These are phyloP conservation scores for Sterrhoptilus dennistouni DNA, from an alignment of 2,113 vertebrate species.

Conservation along the genomic window DNA sequence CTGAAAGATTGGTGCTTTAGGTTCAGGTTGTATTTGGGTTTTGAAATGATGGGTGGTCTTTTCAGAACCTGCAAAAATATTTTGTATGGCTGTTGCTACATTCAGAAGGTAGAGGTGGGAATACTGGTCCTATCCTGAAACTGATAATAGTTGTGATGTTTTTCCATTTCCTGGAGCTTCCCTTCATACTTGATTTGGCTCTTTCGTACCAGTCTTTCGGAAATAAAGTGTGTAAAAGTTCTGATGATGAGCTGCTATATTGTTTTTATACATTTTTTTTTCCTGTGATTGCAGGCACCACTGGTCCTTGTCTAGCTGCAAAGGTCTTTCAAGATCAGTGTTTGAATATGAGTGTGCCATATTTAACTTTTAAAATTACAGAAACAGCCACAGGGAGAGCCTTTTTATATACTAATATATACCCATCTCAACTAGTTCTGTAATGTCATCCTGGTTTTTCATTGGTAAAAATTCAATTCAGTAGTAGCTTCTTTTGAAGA, in stretches of 20 bases:
- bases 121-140: background rate
- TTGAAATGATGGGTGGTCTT: background rate
- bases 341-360: background rate
- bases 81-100: background rate
- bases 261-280: background rate
- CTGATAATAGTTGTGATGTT: background rate
- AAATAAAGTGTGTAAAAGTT: background rate
- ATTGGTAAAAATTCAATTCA: background rate
- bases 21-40: background rate
- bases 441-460: background rate
- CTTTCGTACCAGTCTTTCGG: background rate
- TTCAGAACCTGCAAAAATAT: background rate
- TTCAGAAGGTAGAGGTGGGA: background rate
- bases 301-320: background rate
- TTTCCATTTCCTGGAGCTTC: background rate
- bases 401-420: background rate
- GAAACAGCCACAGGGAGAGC: background rate
- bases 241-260: background rate
- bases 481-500: background rate
- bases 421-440: background rate
- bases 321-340: background rate
- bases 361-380: background rate
- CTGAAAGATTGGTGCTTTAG: background rate
- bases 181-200: background rate
- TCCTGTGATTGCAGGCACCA: background rate